Base-by-base conservation (phyloP, 2,113 vertebrate genomes). In the Thomomys bottae region DNA sequence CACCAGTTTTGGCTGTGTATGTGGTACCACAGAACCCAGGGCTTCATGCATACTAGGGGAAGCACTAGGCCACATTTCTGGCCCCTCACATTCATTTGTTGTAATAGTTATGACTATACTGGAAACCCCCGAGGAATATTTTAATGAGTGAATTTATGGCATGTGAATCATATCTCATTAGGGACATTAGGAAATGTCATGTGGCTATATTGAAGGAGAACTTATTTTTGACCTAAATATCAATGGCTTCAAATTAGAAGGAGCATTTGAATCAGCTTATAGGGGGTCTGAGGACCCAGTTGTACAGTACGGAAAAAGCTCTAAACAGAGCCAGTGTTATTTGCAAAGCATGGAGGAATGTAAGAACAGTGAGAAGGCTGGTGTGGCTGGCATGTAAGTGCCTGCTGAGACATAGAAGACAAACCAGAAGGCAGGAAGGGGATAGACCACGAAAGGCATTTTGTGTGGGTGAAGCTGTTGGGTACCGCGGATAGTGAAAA, bases 271-370 rank as follows among this genome's bases (percentile, higher is more conserved):
- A 80, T 68, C 24, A 57, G 11, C 32, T 92, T 42, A 76, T 84
- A 32, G 70, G 78, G 72, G 61, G 49, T 73, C 83, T 70, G 87
- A 61, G 82, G 78, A 75, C 61, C 73, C 77, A 84, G 32, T 64
- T 59, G 32, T 68, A 73, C 57, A 45, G 32, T 49, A 38, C 30
- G 68, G 45, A 30, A 42, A 42, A 42, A 54, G n/a, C 40, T 71
- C n/a, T 59, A 61, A 73, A 64, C 4, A 49, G 49, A 71, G n/a
- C 24, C 2, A 6, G 6, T 21, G 30, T 2, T n/a, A 40, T 42
- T n/a, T 49, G 80, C 30, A 63, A 72, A 75, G 26, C 6, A 4
- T 5, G 30, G 59, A 75, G 28, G 86, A 38, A 10, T 1, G 32
- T 14, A 24, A 66, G 42, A 20, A 32, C 6, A 54, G 5, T n/a